These are phyloP conservation scores for Acrocyrtus sp. DNA, from an alignment of 2,888 invertebrate species.

Conservation along the genomic window DNA sequence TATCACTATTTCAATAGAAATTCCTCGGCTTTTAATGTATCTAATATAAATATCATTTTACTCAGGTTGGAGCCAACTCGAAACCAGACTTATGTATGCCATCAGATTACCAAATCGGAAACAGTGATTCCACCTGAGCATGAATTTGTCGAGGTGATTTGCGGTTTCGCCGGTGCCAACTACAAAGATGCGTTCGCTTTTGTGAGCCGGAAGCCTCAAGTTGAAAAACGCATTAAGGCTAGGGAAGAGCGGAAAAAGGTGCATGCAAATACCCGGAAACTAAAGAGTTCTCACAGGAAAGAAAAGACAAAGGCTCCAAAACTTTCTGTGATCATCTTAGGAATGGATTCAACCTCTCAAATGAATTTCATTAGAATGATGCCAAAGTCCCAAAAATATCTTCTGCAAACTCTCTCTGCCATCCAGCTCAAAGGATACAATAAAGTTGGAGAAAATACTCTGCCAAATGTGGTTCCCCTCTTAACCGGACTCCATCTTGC, in stretches of 20 bases:
- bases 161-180: slow-evolving; percentile 3
- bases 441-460: slow-evolving; percentile 95
- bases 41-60: no score
- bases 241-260: slow-evolving; percentile 14
- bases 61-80: slow-evolving; percentile 25
- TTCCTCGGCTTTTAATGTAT: no score
- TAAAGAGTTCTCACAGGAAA: background rate
- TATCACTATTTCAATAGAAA: no score
- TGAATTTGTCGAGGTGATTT: slow-evolving; percentile 50
- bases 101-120: slow-evolving; percentile 23
- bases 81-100: slow-evolving; percentile 35
- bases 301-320: slow-evolving; percentile 4
- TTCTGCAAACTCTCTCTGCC: slow-evolving; percentile 73
- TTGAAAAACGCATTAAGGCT: slow-evolving; percentile 37
- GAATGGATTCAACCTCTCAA: slow-evolving; percentile 87
- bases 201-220: slow-evolving; percentile 39
- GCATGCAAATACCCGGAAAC: background rate
- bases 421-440: slow-evolving; percentile 88
- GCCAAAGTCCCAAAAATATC: slow-evolving; percentile 69
- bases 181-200: slow-evolving; percentile 50
- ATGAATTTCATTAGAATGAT: slow-evolving; percentile 82
- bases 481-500: slow-evolving; percentile 77
- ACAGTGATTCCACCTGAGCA: slow-evolving; percentile 31
- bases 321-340: slow-evolving; percentile 79
- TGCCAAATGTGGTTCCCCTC: slow-evolving; percentile 86